Evolutionary conservation across 2,888 invertebrate genomes (phyloP).

Genomic region (Amblyjoppa proteus): DNA sequence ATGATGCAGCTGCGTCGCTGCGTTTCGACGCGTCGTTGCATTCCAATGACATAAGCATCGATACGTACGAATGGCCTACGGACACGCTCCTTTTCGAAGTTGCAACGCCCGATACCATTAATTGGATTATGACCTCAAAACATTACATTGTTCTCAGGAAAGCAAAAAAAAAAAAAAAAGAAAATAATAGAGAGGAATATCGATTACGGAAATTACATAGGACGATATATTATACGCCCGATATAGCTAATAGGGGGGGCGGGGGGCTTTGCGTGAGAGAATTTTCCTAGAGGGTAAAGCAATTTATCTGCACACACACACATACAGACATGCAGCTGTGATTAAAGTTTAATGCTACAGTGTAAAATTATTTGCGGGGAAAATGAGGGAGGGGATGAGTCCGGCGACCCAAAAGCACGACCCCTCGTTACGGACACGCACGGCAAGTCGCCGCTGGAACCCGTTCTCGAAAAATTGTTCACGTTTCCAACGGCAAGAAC

Average conservation of each 20-base stretch:
- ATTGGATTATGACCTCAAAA: constrained; percentile 21
- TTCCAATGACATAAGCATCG: constrained; percentile 69
- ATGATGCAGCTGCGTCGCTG: constrained; percentile 48
- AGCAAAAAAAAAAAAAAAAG: constrained; percentile 10
- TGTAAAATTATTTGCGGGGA: constrained; percentile 20
- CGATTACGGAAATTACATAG: constrained; percentile 40
- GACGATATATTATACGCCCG: background rate
- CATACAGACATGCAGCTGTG: background rate
- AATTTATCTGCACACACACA: constrained; percentile 9
- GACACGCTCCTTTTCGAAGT: constrained; percentile 48
- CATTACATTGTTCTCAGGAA: background rate
- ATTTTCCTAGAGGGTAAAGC: constrained; percentile 35
- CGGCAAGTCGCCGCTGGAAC: constrained; percentile 24
- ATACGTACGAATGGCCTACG: background rate
- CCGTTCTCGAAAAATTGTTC: constrained; percentile 12
- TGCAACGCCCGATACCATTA: background rate
- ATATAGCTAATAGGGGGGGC: background rate
- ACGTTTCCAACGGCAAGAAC: constrained; percentile 10
- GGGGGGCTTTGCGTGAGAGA: constrained; percentile 39
- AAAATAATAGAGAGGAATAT: background rate
- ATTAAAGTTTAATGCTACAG: constrained; percentile 28
- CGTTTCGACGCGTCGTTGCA: constrained; percentile 67
- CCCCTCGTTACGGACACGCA: constrained; percentile 59
- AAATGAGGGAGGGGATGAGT: constrained; percentile 28
- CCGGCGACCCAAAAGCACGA: constrained; percentile 50